Percentiles rank a stretch among this genome's conserved stretches.
Evolutionary conservation across 2,888 invertebrate species (phyloP).

Genomic region (Epinotia bilunana): DNA sequence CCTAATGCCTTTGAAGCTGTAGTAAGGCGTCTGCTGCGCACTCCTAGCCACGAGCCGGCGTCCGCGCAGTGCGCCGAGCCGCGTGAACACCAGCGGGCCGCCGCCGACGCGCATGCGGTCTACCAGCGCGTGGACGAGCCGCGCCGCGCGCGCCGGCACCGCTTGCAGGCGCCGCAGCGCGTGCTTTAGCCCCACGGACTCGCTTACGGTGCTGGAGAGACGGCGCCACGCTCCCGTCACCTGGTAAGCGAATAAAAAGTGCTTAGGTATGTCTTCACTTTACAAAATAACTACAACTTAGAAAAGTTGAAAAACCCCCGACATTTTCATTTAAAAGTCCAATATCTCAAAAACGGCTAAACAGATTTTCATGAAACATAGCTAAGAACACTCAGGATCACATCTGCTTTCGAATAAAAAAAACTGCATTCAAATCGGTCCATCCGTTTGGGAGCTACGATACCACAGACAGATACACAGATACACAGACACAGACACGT

Average conservation of each 20-base stretch:
- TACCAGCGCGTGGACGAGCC: conserved; percentile 78
- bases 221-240: conserved; percentile 81
- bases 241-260: conserved; percentile 51
- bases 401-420: too few relatives aligned
- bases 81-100: conserved; percentile 74
- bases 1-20: conserved; percentile 81
- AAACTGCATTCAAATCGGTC: too few relatives aligned
- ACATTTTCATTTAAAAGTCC: too few relatives aligned
- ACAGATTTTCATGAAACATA: too few relatives aligned
- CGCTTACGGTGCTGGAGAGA: conserved; percentile 78
- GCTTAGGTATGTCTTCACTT: background rate
- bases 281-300: too few relatives aligned
- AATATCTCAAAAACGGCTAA: too few relatives aligned
- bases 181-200: conserved; percentile 78
- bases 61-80: conserved; percentile 73
- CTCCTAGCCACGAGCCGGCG: conserved; percentile 75
- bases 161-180: conserved; percentile 77
- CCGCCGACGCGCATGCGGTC: conserved; percentile 83
- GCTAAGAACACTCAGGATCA: too few relatives aligned
- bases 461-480: too few relatives aligned
- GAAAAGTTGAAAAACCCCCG: too few relatives aligned
- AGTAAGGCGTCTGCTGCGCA: conserved; percentile 71
- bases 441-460: too few relatives aligned
- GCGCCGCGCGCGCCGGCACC: conserved; percentile 78
- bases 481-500: too few relatives aligned